phyloP scores from a whole-genome alignment of 2,888 invertebrate genomes.

The Stenolophus ochropezus region DNA sequence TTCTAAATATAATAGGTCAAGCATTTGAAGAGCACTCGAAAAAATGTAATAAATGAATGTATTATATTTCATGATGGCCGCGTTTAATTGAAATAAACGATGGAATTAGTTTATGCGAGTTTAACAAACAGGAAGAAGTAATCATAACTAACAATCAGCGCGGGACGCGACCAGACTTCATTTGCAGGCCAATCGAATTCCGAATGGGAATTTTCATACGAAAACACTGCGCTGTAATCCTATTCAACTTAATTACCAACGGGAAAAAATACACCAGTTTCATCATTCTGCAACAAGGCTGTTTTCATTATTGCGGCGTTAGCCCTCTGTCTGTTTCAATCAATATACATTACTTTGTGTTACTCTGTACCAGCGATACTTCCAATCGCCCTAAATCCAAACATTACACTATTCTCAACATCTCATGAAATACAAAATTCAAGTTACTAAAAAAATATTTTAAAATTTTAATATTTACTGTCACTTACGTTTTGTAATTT shows the following conservation, averaged over 20 bases:
- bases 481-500: too few species aligned
- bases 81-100: constrained; percentile 59
- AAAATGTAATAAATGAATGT: constrained; percentile 46
- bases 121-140: constrained; percentile 59
- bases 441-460: too few species aligned
- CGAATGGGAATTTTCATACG: constrained; percentile 54
- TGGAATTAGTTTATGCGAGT: constrained; percentile 56
- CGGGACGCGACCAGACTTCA: constrained; percentile 6
- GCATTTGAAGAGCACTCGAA: constrained; percentile 15
- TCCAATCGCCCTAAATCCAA: too few species aligned
- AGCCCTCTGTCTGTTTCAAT: background rate
- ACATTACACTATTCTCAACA: too few species aligned
- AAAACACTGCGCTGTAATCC: constrained; percentile 41
- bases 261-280: constrained; percentile 37
- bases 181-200: constrained; percentile 53
- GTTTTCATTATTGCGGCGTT: constrained; percentile 45
- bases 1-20: background rate
- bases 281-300: background rate
- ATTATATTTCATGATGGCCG: constrained; percentile 55
- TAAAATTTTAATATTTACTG: too few species aligned
- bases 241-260: constrained; percentile 50
- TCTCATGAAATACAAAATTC: too few species aligned
- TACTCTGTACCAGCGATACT: too few species aligned
- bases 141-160: constrained; percentile 58
- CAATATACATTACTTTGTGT: constrained; percentile 37